phyloP scores from a whole-genome alignment of 2,797 vertebrate species.

The Fistularia tabacaria region DNA sequence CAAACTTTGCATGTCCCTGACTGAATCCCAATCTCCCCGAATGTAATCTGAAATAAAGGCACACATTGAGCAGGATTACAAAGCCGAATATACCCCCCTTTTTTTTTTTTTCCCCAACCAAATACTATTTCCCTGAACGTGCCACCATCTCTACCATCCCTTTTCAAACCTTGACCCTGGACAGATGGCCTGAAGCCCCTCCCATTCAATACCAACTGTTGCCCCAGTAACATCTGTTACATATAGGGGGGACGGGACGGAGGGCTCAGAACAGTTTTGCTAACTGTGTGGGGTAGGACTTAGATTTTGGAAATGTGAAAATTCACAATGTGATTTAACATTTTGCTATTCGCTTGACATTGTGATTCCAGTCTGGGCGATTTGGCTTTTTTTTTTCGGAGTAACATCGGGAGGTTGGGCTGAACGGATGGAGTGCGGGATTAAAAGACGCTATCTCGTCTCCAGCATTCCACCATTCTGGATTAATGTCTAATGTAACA shows the following conservation, averaged over 20 bases:
- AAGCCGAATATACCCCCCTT: conserved; percentile 51
- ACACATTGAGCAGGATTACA: conserved; percentile 56
- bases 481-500: conserved; percentile 83
- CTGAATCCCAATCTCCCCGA: conserved; percentile 34
- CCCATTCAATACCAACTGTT: conserved; percentile 82
- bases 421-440: conserved; percentile 47
- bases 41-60: conserved; percentile 48
- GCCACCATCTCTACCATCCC: conserved; percentile 64
- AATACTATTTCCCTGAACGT: conserved; percentile 65
- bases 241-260: conserved; percentile 46
- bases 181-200: conserved; percentile 82
- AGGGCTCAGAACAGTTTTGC: conserved; percentile 46
- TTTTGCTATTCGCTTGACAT: no score
- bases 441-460: conserved; percentile 69
- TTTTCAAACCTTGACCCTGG: conserved; percentile 82
- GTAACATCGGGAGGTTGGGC: conserved; percentile 13
- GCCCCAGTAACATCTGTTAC: conserved; percentile 83
- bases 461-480: conserved; percentile 66
- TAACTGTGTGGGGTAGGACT: conserved; percentile 25
- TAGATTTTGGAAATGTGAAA: conserved; percentile 21
- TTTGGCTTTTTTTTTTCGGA: conserved; percentile 8
- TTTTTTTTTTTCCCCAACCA: conserved; percentile 44
- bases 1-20: conserved; percentile 23
- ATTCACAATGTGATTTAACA: no score
- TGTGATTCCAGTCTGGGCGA: neutral